Evolutionary conservation across 2,797 vertebrate genomes (phyloP).

Genomic region (Semotilus atromaculatus): DNA sequence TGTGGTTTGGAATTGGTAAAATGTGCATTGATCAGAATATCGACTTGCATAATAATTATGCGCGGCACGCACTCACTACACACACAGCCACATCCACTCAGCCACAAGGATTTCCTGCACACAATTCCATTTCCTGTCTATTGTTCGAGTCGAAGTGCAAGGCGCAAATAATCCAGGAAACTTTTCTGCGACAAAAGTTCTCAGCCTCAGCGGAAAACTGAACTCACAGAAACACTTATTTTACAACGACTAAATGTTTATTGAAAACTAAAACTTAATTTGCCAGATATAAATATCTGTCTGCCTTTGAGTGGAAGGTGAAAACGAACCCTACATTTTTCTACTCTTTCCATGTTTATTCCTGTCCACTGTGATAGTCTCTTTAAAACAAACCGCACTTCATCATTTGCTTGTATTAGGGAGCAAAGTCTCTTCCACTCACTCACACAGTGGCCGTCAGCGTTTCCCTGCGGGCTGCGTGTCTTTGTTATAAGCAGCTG

Average conservation of each 20-base stretch:
- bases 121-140: constrained; percentile 46
- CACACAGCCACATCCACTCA: constrained; percentile 6
- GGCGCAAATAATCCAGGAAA: constrained; percentile 17
- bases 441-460: constrained; percentile 4
- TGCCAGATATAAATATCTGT: background rate
- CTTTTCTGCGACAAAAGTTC: background rate
- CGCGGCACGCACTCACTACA: no score
- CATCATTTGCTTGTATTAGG: constrained; percentile 11
- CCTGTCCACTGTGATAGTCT: background rate
- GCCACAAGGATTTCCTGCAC: constrained; percentile 51
- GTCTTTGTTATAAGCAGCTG: background rate
- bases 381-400: constrained; percentile 38
- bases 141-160: constrained; percentile 31
- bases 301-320: background rate
- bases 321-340: background rate
- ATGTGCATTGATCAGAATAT: no score
- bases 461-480: background rate
- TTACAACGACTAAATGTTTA: background rate
- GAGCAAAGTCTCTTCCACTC: background rate
- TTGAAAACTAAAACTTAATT: background rate
- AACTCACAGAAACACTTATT: background rate
- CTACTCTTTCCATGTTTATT: background rate
- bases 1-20: no score
- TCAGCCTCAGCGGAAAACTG: background rate
- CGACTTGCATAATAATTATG: no score